phyloP scores from a whole-genome alignment of 2,888 invertebrate species.

The Amaurobius ferox region DNA sequence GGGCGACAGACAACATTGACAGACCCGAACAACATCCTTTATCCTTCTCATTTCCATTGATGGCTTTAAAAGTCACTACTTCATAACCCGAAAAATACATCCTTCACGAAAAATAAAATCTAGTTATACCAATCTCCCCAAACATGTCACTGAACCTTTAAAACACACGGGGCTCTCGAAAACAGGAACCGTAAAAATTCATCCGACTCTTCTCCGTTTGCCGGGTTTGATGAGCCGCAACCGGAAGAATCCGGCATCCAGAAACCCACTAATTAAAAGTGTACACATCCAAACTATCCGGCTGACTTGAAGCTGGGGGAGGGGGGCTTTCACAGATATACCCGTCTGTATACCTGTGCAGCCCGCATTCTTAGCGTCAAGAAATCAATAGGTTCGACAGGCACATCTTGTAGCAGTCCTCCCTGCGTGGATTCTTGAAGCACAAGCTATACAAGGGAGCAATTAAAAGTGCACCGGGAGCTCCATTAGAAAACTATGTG shows the following conservation, averaged over 20 bases:
- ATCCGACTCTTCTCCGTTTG: neutral
- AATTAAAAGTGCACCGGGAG: slow-evolving; percentile 70
- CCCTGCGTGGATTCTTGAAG: slow-evolving; percentile 52
- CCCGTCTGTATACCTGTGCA: slow-evolving; percentile 61
- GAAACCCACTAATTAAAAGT: slow-evolving; percentile 72
- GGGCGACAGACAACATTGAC: too few species aligned
- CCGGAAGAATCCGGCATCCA: slow-evolving; percentile 50
- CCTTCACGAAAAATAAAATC: neutral
- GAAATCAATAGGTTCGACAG: slow-evolving; percentile 73
- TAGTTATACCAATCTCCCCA: slow-evolving; percentile 2
- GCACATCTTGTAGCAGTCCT: slow-evolving; percentile 50
- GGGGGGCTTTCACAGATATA: slow-evolving; percentile 26
- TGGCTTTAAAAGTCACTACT: slow-evolving; percentile 8
- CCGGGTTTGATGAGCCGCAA: slow-evolving; percentile 59
- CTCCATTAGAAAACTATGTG: slow-evolving; percentile 72
- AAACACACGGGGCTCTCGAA: slow-evolving; percentile 23
- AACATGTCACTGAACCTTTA: slow-evolving; percentile 8
- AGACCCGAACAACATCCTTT: too few species aligned
- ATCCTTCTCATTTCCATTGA: neutral
- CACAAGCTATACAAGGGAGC: slow-evolving; percentile 52
- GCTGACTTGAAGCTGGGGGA: slow-evolving; percentile 41
- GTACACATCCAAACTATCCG: slow-evolving; percentile 67
- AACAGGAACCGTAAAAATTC: slow-evolving; percentile 22
- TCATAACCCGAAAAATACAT: slow-evolving; percentile 8
- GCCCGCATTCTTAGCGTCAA: slow-evolving; percentile 62